Evolutionary conservation across 2,888 invertebrate genomes (phyloP).

Genomic region (Schizaphis graminum): DNA sequence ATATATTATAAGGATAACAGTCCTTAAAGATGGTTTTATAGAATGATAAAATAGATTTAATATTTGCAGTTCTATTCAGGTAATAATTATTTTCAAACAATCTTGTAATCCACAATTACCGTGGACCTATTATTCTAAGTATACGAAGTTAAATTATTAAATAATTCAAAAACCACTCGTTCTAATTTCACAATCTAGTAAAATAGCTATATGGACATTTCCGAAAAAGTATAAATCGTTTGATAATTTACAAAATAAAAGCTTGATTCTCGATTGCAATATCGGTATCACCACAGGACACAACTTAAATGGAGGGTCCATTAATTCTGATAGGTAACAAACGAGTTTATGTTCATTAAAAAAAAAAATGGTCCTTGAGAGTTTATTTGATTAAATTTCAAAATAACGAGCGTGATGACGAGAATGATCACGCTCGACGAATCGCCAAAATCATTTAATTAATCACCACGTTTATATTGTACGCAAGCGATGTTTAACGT

Average conservation of each 20-base stretch:
- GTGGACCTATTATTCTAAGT: not conserved
- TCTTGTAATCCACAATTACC: not conserved
- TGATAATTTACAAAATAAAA: not conserved
- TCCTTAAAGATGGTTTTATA: not conserved
- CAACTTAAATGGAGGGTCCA: not conserved
- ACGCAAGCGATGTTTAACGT: no score
- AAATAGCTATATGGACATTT: not conserved
- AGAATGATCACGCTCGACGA: no score
- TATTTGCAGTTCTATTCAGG: not conserved
- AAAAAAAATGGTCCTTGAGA: not conserved
- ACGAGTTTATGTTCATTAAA: not conserved
- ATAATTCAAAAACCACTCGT: not conserved
- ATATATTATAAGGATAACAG: not conserved
- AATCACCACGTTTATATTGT: no score
- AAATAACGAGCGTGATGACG: not conserved
- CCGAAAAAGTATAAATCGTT: not conserved
- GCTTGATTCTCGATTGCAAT: not conserved
- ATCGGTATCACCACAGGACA: not conserved
- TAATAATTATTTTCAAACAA: not conserved
- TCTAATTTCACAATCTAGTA: not conserved
- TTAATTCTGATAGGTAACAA: not conserved
- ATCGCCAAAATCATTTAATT: no score
- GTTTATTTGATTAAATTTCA: not conserved
- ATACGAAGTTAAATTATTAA: not conserved
- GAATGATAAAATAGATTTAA: not conserved